Base-by-base conservation (phyloP, 2,113 vertebrate species). In the Cavia porcellus region DNA sequence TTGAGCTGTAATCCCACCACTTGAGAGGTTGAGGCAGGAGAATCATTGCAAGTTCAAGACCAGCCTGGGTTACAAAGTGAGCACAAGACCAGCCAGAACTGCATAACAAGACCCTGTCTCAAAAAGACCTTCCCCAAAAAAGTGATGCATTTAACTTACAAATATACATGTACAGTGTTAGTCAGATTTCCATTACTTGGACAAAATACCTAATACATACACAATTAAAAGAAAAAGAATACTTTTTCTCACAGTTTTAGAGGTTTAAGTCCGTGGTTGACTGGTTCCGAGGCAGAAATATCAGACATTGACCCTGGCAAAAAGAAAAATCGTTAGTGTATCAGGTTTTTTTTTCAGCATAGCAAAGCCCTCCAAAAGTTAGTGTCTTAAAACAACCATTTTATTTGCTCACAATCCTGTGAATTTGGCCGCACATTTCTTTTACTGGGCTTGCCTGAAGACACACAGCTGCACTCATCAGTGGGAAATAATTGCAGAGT, bases 261-360 rank as follows among this genome's bases (percentile, higher is more conserved):
- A 79, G 3, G 17, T 50, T 52, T 52, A 7, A 52, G 47, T 32
- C 14, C 15, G 12, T 52, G 14, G 28, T 79, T 35, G 42, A 35
- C 74, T 77, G 24, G 24, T 7, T 77, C 42, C 42, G 28, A 75
- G 42, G 42, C 42, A 77, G 7, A 77, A 77, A 25, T 8, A 38
- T 42, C 9, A 86, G n/a, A 89, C 20, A 47, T 14, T 89, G 35
- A 83, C 50, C 13, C 86, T 74, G 70, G 7, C 70, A 81, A 35
- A 75, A 15, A 22, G n/a, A 38, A 95, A 92, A 94, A 81, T 62
- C 42, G 86, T n/a, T 62, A 92, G 52, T 61, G 15, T 30, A 52
- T 62, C 57, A 52, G 64, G 35, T 45, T 38, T 72, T 72, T 47
- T 22, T 68, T 42, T 14, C 47, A 50, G 28, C 24, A 7, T 28